These are phyloP conservation scores for Drosophila demipolita DNA, from an alignment of 2,888 invertebrate genomes.

Conservation along the genomic window DNA sequence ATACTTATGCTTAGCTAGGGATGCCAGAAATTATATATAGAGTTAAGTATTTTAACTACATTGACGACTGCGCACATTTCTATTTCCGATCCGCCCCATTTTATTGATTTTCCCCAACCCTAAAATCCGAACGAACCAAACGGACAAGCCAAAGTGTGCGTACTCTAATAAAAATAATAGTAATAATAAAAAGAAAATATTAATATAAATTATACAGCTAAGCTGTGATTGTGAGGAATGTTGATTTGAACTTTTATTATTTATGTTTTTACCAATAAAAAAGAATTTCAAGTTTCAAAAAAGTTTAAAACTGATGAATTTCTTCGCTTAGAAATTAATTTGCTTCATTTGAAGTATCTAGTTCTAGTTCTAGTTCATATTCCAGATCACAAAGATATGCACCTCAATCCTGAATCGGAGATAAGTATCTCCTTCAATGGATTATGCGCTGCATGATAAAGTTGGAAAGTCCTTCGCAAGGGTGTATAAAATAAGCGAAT, in stretches of 20 bases:
- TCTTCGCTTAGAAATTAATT: no score
- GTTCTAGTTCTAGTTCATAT: background rate
- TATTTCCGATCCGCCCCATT: conserved; percentile 66
- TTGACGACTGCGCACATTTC: conserved; percentile 67
- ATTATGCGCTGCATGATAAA: background rate
- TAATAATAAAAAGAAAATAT: background rate
- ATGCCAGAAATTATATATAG: background rate
- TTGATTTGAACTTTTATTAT: background rate
- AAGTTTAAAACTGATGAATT: background rate
- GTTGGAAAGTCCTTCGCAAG: background rate
- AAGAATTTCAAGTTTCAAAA: background rate
- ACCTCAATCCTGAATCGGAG: background rate
- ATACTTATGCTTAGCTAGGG: background rate
- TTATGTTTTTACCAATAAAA: background rate
- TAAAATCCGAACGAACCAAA: background rate
- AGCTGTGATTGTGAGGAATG: background rate
- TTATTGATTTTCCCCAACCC: conserved; percentile 63
- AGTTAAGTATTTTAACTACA: background rate
- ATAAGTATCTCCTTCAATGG: background rate
- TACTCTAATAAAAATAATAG: background rate
- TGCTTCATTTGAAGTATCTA: no score
- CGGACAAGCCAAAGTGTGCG: background rate
- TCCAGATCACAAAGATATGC: background rate
- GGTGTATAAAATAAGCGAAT: conserved; percentile 33
- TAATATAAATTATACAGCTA: background rate